Evolutionary conservation across 2,797 vertebrate genomes (phyloP), one percentile per base, ranked within the genome.

Genomic region (Antrozous pallidus): DNA sequence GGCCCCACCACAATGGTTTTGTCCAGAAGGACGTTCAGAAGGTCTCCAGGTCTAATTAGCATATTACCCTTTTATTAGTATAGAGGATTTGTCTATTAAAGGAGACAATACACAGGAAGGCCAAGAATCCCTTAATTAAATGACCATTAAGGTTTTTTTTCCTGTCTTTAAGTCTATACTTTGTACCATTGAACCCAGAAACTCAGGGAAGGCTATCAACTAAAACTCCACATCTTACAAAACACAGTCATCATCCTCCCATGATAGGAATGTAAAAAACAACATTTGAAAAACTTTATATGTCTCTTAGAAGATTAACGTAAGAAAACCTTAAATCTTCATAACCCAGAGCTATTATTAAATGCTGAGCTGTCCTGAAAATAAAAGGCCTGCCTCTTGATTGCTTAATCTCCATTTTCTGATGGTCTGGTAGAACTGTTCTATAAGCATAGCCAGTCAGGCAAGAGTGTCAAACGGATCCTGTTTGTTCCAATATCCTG

Each of bases 281-380:
- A 82, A 75, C 33, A 74, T 26, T n/a, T 58, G 61, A 61, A 73
- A 31, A 51, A 71, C 36, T 92, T 92, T 33, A 89, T 45, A 36
- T 63, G 61, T 36, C 38, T 90, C 16, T 84, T 78, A 42, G 28
- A 85, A 86, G 93, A 38, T 13, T n/a, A 88, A 42, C 38, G 26
- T 69, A 79, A 33, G 45, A 56, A 94, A 88, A 24, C 8, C 22
- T 74, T 86, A 0, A 45, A 8, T 88, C 36, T 77, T 92, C 56
- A 56, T 74, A 95, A 92, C n/a, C 36, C 78, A 86, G 33, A 83
- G 45, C 33, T 79, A 40, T 73, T 89, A 58, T 49, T 85, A 88
- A 80, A 83, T 81, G 28, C 47, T 90, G 61, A 80, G n/a, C 65
- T 94, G 28, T 90, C 67, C 38, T 47, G 69, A 90, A 42, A 83